Percentiles rank a stretch among this genome's conserved stretches.
These are phyloP conservation scores for Actinia equina DNA, from an alignment of 64 coral and sea anemone genomes.

Conservation along the genomic window DNA sequence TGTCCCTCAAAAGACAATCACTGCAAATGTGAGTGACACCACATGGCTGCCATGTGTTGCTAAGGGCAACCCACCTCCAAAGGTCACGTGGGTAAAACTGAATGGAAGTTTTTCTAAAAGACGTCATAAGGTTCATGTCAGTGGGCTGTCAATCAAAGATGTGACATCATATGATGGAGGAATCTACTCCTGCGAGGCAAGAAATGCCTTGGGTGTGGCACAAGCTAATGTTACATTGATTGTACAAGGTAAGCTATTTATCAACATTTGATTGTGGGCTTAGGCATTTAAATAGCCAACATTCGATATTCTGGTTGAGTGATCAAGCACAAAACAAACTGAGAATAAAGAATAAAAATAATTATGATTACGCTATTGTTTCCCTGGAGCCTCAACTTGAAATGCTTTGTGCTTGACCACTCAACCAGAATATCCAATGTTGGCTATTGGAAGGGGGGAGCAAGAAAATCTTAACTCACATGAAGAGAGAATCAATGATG, in stretches of 20 bases:
- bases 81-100: conserved; percentile 40
- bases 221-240: not conserved
- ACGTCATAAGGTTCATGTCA: not conserved
- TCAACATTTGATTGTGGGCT: not conserved
- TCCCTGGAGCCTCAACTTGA: too few species aligned
- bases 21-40: conserved; percentile 23
- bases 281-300: too few species aligned
- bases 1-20: not conserved
- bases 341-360: too few species aligned
- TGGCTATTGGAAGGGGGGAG: too few species aligned
- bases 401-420: too few species aligned
- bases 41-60: conserved; percentile 35
- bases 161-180: conserved; percentile 31
- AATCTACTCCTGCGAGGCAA: conserved; percentile 40
- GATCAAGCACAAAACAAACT: too few species aligned
- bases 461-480: too few species aligned
- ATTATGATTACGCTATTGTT: too few species aligned
- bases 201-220: conserved; percentile 21
- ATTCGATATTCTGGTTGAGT: too few species aligned
- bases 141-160: conserved; percentile 11
- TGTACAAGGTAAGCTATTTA: not conserved
- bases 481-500: too few species aligned
- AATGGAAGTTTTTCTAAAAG: conserved; percentile 1
- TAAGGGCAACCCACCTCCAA: conserved; percentile 40
- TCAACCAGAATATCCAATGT: too few species aligned